Evolutionary conservation across 1,140 invertebrate genomes (phyloP), one percentile per base, ranked within the genome.

Genomic region (Conus betulinus): DNA sequence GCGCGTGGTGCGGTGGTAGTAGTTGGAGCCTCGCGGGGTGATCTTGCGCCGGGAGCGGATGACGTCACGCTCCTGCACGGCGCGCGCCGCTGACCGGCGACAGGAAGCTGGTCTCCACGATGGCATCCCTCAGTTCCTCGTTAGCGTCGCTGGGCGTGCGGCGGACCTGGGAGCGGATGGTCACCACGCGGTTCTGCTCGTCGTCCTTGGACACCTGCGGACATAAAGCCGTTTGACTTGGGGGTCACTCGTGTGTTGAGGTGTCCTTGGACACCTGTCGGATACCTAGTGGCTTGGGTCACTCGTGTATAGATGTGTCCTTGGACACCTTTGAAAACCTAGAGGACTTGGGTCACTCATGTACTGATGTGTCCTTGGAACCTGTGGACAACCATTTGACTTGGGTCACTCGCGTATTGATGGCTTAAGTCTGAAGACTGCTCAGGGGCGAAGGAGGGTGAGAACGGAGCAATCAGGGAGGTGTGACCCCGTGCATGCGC

Each of bases 91-190:
- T 7, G 67, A 39, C 57, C 25, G 84, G 84, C 67, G 88, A 84
- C 17, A 87, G 91, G 57, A 92, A 78, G 76, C 90, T 92, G n/a
- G 90, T 90, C 83, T 93, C 92, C 53, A 93, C 91, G 6, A 93
- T 90, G 55, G 97, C 97, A 63, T 97, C 97, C 6, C 97, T 97
- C 6, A 97, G 97, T 2, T 97, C 97, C 93, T 98, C 98, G 93
- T 97, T 97, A 1, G 97, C 97, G 11, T 97, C 97, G 81, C 63
- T 96, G 96, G 93, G 97, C 7, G 93, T 93, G 81, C 93, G 90
- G 11, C 93, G 90, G 8, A 91, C 76, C 23, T 91, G 89, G 52
- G 96, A 94, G 89, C 96, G 94, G 91, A 97, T 91, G 0, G 93
- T 92, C 5, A 93, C 90, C 6, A 91, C 90, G 23, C 90, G 88